Conservation (phyloP, 1,140 invertebrate species). For the Atopsyche davidsoni region DNA sequence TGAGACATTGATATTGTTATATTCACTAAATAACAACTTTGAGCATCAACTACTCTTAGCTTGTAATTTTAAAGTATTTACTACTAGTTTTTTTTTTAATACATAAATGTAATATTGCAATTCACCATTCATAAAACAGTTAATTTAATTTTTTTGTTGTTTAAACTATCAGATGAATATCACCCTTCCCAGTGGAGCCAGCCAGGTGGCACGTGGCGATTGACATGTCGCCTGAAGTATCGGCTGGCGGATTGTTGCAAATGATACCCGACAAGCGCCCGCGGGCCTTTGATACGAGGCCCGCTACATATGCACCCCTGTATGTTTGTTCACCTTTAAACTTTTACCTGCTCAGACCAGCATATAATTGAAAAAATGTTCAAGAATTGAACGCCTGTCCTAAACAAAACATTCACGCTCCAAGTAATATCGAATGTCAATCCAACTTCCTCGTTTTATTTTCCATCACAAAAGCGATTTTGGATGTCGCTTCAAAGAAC, state of each 20-base stretch:
- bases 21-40: no score
- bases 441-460: conserved; percentile 23
- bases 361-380: conserved; percentile 31
- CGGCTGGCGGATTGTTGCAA: not conserved
- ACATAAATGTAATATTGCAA: no score
- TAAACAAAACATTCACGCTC: conserved; percentile 27
- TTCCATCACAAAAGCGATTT: conserved; percentile 27
- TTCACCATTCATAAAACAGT: no score
- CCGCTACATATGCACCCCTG: conserved; percentile 8
- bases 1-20: no score
- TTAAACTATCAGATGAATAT: no score
- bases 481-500: conserved; percentile 23
- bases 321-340: conserved; percentile 30
- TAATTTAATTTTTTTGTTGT: no score
- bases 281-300: not conserved
- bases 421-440: conserved; percentile 28
- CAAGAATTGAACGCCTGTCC: conserved; percentile 29
- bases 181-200: no score
- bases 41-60: no score
- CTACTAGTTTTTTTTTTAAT: no score
- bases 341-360: conserved; percentile 29
- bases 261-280: conserved; percentile 4
- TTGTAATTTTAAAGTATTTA: no score
- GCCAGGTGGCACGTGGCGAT: no score
- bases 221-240: not conserved